Base-by-base conservation (phyloP, 2,113 vertebrate genomes). In the human (Homo sapiens) region DNA sequence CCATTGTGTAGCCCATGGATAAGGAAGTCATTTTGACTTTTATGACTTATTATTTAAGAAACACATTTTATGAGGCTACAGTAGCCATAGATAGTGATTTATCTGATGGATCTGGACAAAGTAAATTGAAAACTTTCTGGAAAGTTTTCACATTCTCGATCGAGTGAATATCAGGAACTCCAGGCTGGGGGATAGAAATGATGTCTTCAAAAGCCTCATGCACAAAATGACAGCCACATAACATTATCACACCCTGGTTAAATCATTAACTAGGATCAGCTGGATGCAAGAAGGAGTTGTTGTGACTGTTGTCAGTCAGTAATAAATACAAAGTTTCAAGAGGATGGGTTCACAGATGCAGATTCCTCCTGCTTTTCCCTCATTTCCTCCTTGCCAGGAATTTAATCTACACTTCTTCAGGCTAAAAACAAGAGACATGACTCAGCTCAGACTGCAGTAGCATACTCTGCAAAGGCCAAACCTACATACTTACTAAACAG, bases 231-330 rank as follows among this genome's bases (percentile, higher is more conserved):
- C 48, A 84, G 76, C 27, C 57, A 25, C 70, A 25, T 30, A 27
- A 55, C 38, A 30, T 64, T 70, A 43, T 38, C 83, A 78, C 0
- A n/a, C 38, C 87, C 57, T 38, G 38, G 88, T 85, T 96, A 72
- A 95, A 93, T 92, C 66, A 78, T 89, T 82, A 96, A 70, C 90
- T 48, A 66, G 57, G 70, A 76, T 85, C 72, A 55, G 2, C 30
- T 57, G 45, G 68, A 10, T 14, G n/a, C 64, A 83, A 48, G 73
- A 52, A 68, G 23, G 81, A 83, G 23, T n/a, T 81, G 68, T 80
- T 80, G 27, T 40, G 66, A 92, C 17, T 73, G 4, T 72, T 61
- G 32, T 35, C 48, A 64, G 32, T 82, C 90, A 61, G 86, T n/a
- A 66, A 94, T 73, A 86, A 59, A 89, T 27, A 81, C 0, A 55